A percentile compares a stretch with the other conserved stretches of the same genome.
Evolutionary conservation across 1,140 invertebrate genomes (phyloP).

Genomic region (Neuroterus valhalla): DNA sequence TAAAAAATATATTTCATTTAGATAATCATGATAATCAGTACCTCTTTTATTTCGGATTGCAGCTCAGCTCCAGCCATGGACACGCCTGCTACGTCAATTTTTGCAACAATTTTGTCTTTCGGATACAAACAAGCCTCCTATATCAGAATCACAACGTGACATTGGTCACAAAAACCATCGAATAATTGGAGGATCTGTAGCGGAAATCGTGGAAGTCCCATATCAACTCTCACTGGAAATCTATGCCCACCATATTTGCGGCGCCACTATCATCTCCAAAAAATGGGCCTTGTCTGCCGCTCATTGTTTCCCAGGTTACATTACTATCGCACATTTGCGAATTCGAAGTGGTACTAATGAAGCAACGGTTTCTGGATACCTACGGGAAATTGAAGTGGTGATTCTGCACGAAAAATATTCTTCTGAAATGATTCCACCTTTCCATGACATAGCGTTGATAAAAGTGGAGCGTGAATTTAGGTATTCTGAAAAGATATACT

Average conservation of each 20-base stretch:
- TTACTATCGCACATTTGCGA: neutral
- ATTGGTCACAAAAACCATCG: neutral
- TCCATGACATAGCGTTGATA: neutral
- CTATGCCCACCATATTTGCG: neutral
- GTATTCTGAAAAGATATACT: neutral
- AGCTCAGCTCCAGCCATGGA: neutral
- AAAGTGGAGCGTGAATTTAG: neutral
- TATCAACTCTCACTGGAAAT: constrained; percentile 19
- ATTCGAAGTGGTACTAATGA: constrained; percentile 2
- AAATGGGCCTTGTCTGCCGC: neutral
- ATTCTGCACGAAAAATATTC: neutral
- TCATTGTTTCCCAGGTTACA: neutral
- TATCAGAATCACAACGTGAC: neutral
- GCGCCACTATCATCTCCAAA: neutral
- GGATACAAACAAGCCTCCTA: neutral
- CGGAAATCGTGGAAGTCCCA: neutral
- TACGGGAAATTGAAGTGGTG: neutral
- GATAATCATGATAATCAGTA: neutral
- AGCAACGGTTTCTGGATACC: neutral
- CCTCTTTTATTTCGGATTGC: neutral
- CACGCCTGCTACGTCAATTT: neutral
- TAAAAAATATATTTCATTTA: neutral
- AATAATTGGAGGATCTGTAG: neutral
- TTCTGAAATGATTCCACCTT: neutral
- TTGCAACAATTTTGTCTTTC: neutral